Base-by-base conservation (phyloP, 1,140 invertebrate species). In the Rhopalosiphum maidis region DNA sequence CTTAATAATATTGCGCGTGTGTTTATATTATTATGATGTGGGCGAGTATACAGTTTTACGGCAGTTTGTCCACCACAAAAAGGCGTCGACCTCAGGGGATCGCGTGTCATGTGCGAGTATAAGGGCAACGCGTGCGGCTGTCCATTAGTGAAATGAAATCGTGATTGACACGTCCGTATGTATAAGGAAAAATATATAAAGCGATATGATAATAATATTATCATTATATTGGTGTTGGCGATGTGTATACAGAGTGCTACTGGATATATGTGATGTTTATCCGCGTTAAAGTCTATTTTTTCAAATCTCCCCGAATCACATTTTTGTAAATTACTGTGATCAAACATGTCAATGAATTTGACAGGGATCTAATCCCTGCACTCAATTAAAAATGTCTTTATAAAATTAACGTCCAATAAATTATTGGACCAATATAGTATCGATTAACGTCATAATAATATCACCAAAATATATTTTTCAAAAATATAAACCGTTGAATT, bases 121-220 rank as follows among this genome's bases (percentile, higher is more conserved):
- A 77, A 77, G 60, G 85, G 25, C 46, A 51, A 51, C n/a, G 87
- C 43, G 85, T 48, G 87, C 25, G 85, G 25, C 25, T 54, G 25
- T 88, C 87, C 87, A 88, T 88, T 54, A 88, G 48, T 88, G 46
- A 88, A 88, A 88, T 88, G 37, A 54, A 88, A 43, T 54, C 46
- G 48, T 54, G 87, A 54, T 88, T 88, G 87, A 88, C 86, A 88
- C 15, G 46, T 22, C n/a, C 1, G 35, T 51, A 6, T 25, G 22
- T 86, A 41, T 43, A 22, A 5, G 30, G 15, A 18, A n/a, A 5
- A 77, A 77, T 18, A 51, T 51, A 18, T 51, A 51, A 18, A 51
- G 48, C 11, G n/a, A n/a, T 6, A n/a, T 68, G 18, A n/a, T 60
- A 60, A n/a, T n/a, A 35, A 35, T n/a, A 6, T 68, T n/a, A 6